Evolutionary conservation across 2,113 vertebrate genomes (phyloP), one percentile per base, ranked within the genome.

Genomic region (Oreochromis spilurus): DNA sequence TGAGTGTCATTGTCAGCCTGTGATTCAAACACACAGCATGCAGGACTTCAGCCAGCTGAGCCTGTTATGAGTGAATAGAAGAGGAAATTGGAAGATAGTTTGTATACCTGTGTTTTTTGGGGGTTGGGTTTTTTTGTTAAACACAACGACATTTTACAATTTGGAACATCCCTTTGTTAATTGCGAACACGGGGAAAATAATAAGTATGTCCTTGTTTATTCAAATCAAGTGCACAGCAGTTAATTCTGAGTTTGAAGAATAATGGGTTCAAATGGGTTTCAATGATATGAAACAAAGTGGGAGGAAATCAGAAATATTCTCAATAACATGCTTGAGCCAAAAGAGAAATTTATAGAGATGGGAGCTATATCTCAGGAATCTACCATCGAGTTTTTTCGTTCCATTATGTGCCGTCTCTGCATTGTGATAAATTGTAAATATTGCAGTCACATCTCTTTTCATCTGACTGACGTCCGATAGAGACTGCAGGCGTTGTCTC

Each of bases 51-150:
- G 31, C 89, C 87, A 90, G 84, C 85, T 85, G 89, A 93, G 90
- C 87, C 81, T 29, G 21, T 48, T 81, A 70, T 10, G 12, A 81
- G 45, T 57, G 84, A 91, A 92, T 29, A 52, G 79, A 87, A 52
- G 82, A 85, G 84, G 79, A 89, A 88, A 91, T 87, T 89, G 83
- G 58, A 84, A 84, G 16, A 48, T 83, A 85, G 70, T 87, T 88
- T 87, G 38, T 60, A 81, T 85, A 82, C 48, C 85, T 86, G 79
- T 1, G 43, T 31, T 48, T 75, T 45, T 5, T 2, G 40, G 24
- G 60, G 11, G 6, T 21, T 65, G 4, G 1, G 10, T 0, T 16
- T 24, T 72, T 72, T 75, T 29, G 67, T 26, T 75, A 38, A 34
- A 50, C 24, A 79, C 45, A 60, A 36, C 77, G 31, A 70, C 38